Evolutionary conservation across 64 coral and sea anemone genomes (phyloP), one percentile per base, ranked within the genome.

Genomic region (Catalaphyllia jardinei): DNA sequence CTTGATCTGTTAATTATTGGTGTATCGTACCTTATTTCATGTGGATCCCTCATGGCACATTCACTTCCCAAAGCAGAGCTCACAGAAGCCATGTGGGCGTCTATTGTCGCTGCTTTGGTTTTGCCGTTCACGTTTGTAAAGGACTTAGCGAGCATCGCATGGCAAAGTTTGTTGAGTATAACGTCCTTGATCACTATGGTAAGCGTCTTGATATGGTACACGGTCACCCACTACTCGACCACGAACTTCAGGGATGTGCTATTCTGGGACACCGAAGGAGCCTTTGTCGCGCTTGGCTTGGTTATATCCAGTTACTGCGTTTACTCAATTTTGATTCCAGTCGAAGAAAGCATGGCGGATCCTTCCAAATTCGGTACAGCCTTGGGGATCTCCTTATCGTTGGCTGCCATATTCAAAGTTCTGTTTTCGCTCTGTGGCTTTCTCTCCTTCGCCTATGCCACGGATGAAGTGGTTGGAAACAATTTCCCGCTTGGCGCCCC

Each of bases 181-280:
- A 15, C 71, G 10, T 73, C 71, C 71, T 73, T 73, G 71, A 15
- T 73, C 27, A 73, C 71, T 27, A 73, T 73, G 71, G 71, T 31
- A 1, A 31, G 71, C 25, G 71, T 73, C 10, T 15, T 73, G 28
- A 16, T 73, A 73, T 73, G 71, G 71, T 73, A 73, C 28, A 31
- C 71, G 35, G 29, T 73, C 3, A 31, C 12, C 16, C 29, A 73
- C 71, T 31, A 27, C 8, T 73, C 29, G 0, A 31, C 10, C 13
- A 31, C 35, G 15, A 73, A 73, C 17, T 73, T 73, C 1, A 17
- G 1, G 16, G 29, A 73, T 27, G 27, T 73, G 28, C 27, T 73
- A 0, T 73, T 73, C 29, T 73, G 29, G 25, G 71, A 73, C 28
- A 30, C 71, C 12, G 71, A 73, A 31, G 29, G 71, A 13, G 29